Percentiles rank a stretch among this genome's conserved stretches.
Conservation (phyloP, 2,797 vertebrate genomes). For the Silurus lanzhouensis region DNA sequence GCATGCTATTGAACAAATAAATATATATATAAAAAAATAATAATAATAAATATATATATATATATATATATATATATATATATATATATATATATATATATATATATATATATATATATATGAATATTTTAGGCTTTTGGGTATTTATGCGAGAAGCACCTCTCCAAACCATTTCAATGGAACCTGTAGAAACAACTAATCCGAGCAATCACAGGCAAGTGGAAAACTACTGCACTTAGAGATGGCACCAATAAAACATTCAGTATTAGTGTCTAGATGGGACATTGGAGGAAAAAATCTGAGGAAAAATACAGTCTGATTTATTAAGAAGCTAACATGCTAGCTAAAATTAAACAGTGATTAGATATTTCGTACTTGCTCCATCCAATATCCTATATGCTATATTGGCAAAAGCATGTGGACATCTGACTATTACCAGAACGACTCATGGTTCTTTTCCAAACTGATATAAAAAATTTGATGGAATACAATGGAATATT, state of each 20-base stretch:
- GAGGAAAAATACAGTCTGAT: background rate
- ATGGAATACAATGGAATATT: background rate
- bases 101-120: background rate
- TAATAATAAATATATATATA: background rate
- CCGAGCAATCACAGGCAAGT: slow-evolving; percentile 38
- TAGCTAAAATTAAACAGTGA: background rate
- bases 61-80: too few species aligned
- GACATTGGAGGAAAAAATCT: background rate
- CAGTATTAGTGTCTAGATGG: background rate
- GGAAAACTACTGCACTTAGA: slow-evolving; percentile 43
- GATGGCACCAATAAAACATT: slow-evolving; percentile 11
- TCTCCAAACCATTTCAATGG: slow-evolving; percentile 49
- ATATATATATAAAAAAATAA: too few species aligned
- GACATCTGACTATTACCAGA: background rate
- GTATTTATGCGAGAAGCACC: slow-evolving; percentile 42
- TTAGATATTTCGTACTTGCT: background rate
- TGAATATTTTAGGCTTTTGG: slow-evolving; percentile 1
- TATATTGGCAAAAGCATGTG: background rate
- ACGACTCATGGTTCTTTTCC: background rate
- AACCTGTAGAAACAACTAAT: slow-evolving; percentile 30
- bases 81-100: too few species aligned
- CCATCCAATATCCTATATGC: too few species aligned
- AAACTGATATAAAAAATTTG: background rate
- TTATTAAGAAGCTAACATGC: too few species aligned
- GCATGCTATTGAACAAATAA: background rate